Conservation (phyloP, 2,113 vertebrate genomes). For the Amphilophus citrinellus region DNA sequence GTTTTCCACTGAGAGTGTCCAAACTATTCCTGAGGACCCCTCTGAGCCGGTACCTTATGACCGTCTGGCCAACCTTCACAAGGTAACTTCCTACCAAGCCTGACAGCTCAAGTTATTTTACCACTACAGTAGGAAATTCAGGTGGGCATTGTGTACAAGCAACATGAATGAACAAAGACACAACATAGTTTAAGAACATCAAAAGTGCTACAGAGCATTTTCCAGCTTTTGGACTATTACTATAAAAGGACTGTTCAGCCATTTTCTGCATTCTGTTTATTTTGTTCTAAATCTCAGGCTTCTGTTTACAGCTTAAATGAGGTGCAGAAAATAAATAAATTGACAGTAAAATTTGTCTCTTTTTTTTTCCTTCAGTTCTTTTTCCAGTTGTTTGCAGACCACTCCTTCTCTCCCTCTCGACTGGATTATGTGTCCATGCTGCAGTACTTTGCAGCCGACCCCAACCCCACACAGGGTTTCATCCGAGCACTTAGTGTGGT, state of each 20-base stretch:
- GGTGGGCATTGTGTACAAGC: not conserved
- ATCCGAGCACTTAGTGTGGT: conserved; percentile 87
- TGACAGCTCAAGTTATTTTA: not conserved
- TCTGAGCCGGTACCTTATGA: conserved; percentile 79
- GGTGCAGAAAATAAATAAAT: not conserved
- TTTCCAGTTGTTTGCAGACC: conserved; percentile 88
- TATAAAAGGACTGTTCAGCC: not conserved
- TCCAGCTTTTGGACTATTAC: not conserved
- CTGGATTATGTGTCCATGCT: conserved; percentile 89
- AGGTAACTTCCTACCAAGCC: conserved; percentile 74
- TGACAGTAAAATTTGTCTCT: not conserved
- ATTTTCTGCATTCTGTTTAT: not conserved
- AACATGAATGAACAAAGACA: not conserved
- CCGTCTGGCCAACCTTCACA: conserved; percentile 80
- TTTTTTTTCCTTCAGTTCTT: conserved; percentile 84
- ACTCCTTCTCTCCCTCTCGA: conserved; percentile 62
- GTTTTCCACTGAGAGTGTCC: conserved; percentile 83
- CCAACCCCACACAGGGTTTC: conserved; percentile 85
- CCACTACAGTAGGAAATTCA: not conserved
- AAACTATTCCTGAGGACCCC: conserved; percentile 75
- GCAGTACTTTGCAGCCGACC: conserved; percentile 87
- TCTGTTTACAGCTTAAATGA: not conserved
- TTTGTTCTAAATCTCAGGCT: not conserved
- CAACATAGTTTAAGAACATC: not conserved
- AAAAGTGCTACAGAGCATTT: not conserved